These are phyloP conservation scores for Sarcoramphus papa DNA, from an alignment of 2,797 vertebrate species.

Conservation along the genomic window DNA sequence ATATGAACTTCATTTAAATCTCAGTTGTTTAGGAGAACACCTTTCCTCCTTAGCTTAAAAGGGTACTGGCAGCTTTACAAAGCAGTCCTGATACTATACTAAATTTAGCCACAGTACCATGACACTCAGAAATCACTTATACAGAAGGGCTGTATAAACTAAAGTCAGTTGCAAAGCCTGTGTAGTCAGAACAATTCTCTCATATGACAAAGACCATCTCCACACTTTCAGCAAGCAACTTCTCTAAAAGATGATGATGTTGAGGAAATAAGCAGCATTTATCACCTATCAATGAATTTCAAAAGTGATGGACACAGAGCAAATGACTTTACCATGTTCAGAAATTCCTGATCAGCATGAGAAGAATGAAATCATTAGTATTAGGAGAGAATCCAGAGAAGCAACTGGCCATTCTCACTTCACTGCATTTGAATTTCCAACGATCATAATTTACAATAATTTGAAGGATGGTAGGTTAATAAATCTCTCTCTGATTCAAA, in stretches of 20 bases:
- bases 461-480: neutral
- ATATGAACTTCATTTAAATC: neutral
- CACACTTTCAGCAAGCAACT: neutral
- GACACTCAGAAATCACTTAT: neutral
- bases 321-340: neutral
- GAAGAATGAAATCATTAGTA: neutral
- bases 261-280: neutral
- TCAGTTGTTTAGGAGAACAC: neutral
- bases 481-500: neutral
- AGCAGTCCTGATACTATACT: neutral
- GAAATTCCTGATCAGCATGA: neutral
- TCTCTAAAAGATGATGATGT: neutral
- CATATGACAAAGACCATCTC: neutral
- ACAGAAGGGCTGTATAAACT: neutral
- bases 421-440: neutral
- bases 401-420: neutral
- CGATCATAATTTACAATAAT: neutral
- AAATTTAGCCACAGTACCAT: neutral
- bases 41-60: neutral
- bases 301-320: neutral
- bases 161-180: neutral
- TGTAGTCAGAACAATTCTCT: neutral
- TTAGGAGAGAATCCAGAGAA: neutral
- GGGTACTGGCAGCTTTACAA: neutral
- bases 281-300: neutral